These are phyloP conservation scores for Oriolus oriolus DNA, from an alignment of 2,113 vertebrate species.

Conservation along the genomic window DNA sequence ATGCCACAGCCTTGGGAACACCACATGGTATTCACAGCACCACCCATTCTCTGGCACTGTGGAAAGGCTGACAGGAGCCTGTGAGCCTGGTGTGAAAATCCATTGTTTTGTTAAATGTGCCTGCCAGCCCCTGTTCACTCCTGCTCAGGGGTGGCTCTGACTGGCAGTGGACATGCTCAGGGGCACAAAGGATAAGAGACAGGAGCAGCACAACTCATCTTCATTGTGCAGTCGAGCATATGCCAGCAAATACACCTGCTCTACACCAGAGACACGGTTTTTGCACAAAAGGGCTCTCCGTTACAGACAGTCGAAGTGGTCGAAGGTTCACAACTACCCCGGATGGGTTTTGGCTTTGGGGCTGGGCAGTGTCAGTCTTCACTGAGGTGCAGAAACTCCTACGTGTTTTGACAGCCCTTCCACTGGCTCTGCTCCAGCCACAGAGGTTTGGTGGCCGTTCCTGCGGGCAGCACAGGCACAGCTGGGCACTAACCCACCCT, in stretches of 20 bases:
- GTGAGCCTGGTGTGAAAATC: not conserved
- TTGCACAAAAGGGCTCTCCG: not conserved
- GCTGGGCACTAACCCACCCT: not conserved
- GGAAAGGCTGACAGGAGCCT: not conserved
- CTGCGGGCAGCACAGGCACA: not conserved
- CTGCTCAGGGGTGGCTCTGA: not conserved
- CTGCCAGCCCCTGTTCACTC: not conserved
- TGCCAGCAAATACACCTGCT: not conserved
- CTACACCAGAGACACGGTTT: rapidly evolving
- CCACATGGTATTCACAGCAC: not conserved
- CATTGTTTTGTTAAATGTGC: not conserved
- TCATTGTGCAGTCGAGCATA: rapidly evolving
- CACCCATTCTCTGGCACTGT: not conserved
- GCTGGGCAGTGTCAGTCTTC: not conserved
- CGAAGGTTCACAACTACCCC: rapidly evolving
- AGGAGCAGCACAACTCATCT: not conserved
- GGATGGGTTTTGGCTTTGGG: not conserved
- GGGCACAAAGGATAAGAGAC: not conserved
- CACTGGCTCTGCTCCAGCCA: not conserved
- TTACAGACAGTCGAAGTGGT: not conserved
- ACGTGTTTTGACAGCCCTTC: not conserved
- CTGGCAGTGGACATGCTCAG: not conserved
- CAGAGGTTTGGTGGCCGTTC: not conserved
- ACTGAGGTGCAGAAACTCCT: not conserved
- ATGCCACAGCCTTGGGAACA: not conserved